A percentile compares a stretch with the other conserved stretches of the same genome.
These are phyloP conservation scores for Calyptomena viridis DNA, from an alignment of 2,113 vertebrate genomes.

Conservation along the genomic window DNA sequence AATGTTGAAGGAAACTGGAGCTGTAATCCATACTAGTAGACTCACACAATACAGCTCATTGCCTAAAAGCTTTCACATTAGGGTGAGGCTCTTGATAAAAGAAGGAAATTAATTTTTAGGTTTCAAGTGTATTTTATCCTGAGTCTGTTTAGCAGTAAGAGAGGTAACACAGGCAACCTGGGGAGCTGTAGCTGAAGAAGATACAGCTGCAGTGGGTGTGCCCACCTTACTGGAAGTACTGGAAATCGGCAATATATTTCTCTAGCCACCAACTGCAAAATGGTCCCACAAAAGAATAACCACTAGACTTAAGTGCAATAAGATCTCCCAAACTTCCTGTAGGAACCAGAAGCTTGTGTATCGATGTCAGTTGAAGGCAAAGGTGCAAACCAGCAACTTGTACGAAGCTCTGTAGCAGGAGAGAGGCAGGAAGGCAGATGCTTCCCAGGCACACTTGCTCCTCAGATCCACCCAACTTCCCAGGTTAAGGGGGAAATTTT, in stretches of 20 bases:
- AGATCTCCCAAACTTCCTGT: not conserved
- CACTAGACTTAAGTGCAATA: not conserved
- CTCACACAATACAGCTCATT: not conserved
- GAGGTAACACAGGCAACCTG: not conserved
- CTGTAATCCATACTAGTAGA: not conserved
- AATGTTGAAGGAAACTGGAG: not conserved
- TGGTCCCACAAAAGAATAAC: not conserved
- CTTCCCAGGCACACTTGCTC: not conserved
- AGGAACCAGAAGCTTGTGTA: not conserved
- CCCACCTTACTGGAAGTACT: not conserved
- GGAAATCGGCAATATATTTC: not conserved
- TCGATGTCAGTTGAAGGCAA: accelerated
- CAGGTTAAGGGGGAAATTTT: not conserved
- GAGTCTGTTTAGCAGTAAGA: not conserved
- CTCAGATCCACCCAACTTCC: not conserved
- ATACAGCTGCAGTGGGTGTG: not conserved
- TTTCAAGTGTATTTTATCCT: not conserved
- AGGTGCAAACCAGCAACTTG: not conserved
- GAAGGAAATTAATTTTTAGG: not conserved
- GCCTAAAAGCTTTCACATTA: not conserved
- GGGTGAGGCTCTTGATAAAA: not conserved
- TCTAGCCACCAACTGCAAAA: not conserved
- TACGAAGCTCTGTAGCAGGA: accelerated
- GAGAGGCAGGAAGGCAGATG: not conserved
- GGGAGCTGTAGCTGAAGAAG: not conserved